phyloP scores from a whole-genome alignment of 1,140 invertebrate genomes.

The Hestina assimilis region DNA sequence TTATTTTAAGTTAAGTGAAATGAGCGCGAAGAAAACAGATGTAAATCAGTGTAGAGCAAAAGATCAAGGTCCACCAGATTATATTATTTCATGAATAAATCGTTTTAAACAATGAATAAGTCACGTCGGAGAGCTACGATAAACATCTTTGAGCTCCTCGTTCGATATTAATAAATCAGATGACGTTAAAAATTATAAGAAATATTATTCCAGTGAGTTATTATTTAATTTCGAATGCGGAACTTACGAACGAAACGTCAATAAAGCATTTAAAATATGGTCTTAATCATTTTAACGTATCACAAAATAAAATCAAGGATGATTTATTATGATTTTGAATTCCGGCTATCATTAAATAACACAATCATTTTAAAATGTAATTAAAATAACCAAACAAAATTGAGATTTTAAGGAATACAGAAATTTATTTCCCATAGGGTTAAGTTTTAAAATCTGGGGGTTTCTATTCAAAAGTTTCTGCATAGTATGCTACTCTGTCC shows the following conservation, averaged over 20 bases:
- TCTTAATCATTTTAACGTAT: conserved; percentile 14
- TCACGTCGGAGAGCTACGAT: conserved; percentile 37
- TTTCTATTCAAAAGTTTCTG: no score
- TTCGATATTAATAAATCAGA: conserved; percentile 40
- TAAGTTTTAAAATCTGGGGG: no score
- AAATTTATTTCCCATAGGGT: no score
- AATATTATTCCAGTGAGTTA: conserved; percentile 27
- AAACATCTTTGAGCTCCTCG: conserved; percentile 35
- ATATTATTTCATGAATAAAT: conserved; percentile 48
- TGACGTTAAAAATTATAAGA: conserved; percentile 32
- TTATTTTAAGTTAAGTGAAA: conserved; percentile 35
- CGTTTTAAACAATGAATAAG: conserved; percentile 54
- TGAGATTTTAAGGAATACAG: not conserved
- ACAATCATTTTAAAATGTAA: no score
- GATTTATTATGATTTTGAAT: conserved; percentile 16
- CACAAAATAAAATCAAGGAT: conserved; percentile 19
- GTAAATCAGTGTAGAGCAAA: conserved; percentile 46
- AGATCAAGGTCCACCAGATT: conserved; percentile 47
- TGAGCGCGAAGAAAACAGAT: conserved; percentile 40
- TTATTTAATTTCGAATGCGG: conserved; percentile 31
- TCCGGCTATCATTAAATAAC: no score
- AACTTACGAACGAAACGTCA: conserved; percentile 24
- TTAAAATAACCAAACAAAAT: not conserved
- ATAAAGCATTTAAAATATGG: conserved; percentile 23
- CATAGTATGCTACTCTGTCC: no score